These are phyloP conservation scores for Drosophila setosimentum DNA, from an alignment of 2,888 invertebrate genomes.

Conservation along the genomic window DNA sequence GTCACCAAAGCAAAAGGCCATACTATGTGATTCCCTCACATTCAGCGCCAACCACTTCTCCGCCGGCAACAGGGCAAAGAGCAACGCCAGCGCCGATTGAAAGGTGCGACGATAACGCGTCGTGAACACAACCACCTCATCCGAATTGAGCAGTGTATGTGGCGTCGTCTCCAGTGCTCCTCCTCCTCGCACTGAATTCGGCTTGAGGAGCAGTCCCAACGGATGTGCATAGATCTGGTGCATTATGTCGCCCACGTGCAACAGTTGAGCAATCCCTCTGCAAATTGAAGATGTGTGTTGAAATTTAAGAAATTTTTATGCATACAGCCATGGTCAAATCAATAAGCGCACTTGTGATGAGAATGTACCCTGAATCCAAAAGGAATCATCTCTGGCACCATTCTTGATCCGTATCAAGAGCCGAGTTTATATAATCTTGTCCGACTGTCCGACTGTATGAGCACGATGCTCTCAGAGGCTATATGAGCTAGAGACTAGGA, in stretches of 20 bases:
- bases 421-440: neutral
- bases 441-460: too few species aligned
- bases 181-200: constrained; percentile 58
- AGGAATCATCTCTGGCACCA: neutral
- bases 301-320: neutral
- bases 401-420: neutral
- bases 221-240: constrained; percentile 87
- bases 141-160: constrained; percentile 84
- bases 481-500: neutral
- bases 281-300: neutral
- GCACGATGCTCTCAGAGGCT: too few species aligned
- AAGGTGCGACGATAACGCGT: constrained; percentile 95
- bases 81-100: constrained; percentile 93
- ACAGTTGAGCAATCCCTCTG: constrained; percentile 92
- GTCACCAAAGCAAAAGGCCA: constrained; percentile 93
- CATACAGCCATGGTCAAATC: neutral
- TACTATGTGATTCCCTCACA: constrained; percentile 91
- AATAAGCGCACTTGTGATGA: neutral
- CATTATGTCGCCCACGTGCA: constrained; percentile 91
- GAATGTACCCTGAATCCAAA: neutral
- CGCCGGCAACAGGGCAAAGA: constrained; percentile 90
- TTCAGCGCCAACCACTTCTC: constrained; percentile 89
- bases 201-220: constrained; percentile 80
- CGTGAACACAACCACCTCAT: constrained; percentile 90
- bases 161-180: constrained; percentile 77